A percentile compares a stretch with the other conserved stretches of the same genome.
Conservation (phyloP, 2,888 invertebrate genomes). For the Erebia aethiops region DNA sequence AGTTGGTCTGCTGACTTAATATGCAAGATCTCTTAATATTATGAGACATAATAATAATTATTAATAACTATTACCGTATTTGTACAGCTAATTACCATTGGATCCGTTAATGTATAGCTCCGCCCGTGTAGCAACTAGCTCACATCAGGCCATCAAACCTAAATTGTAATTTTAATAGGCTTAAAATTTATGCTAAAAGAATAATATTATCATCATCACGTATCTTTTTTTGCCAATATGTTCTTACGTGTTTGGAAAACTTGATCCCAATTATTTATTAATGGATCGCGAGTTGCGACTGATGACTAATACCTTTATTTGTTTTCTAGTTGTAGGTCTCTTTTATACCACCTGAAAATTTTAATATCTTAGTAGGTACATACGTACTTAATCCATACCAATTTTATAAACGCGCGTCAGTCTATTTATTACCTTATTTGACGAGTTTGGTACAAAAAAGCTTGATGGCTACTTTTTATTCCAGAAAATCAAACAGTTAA, state of each 20-base stretch:
- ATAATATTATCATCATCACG: neutral
- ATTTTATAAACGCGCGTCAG: too few species aligned
- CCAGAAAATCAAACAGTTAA: too few species aligned
- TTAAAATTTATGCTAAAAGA: neutral
- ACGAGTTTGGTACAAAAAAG: too few species aligned
- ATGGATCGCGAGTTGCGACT: neutral
- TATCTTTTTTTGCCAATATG: neutral
- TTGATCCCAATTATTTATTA: neutral
- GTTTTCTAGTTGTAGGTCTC: neutral
- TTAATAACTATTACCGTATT: neutral
- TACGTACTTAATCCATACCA: too few species aligned
- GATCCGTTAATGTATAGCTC: neutral
- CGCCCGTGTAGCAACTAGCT: neutral
- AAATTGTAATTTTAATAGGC: neutral
- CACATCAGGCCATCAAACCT: neutral
- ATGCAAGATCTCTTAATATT: conserved; percentile 16
- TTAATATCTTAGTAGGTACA: too few species aligned
- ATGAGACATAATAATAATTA: conserved; percentile 11
- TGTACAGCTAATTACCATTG: conserved; percentile 2
- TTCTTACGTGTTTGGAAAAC: neutral
- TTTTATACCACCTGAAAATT: neutral
- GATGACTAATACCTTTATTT: neutral
- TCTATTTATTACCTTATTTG: too few species aligned
- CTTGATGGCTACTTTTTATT: too few species aligned
- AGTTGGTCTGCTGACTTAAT: neutral